phyloP scores from a whole-genome alignment of 2,888 invertebrate genomes.

The Marronus borbonicus region DNA sequence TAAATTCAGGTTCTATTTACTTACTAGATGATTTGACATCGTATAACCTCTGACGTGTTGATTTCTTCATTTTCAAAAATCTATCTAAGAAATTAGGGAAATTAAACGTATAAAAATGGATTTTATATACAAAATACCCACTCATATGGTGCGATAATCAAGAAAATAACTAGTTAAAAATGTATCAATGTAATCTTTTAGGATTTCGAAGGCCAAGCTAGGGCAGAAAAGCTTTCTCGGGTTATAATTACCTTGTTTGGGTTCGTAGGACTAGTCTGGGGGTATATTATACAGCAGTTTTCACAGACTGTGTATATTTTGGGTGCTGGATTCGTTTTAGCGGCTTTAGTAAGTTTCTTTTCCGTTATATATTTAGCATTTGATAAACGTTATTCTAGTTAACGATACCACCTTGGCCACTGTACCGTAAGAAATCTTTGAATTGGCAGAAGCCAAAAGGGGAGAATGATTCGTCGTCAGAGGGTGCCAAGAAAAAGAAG shows the following conservation, averaged over 20 bases:
- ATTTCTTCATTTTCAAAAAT: constrained; percentile 1
- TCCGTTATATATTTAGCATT: constrained; percentile 14
- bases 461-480: constrained; percentile 62
- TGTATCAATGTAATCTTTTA: constrained; percentile 62
- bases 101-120: constrained; percentile 50
- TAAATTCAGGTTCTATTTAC: too few species aligned
- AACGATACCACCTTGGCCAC: constrained; percentile 97
- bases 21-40: neutral
- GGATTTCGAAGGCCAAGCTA: constrained; percentile 94
- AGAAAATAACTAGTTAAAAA: neutral
- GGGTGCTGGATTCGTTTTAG: constrained; percentile 91
- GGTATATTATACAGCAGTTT: constrained; percentile 95
- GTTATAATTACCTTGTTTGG: constrained; percentile 93
- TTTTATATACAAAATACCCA: constrained; percentile 60
- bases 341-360: constrained; percentile 79
- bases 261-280: constrained; percentile 92
- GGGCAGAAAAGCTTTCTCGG: constrained; percentile 91
- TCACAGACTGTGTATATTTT: constrained; percentile 95
- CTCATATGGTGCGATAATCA: constrained; percentile 21
- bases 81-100: neutral
- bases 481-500: constrained; percentile 62
- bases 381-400: constrained; percentile 71
- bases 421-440: constrained; percentile 90
- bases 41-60: constrained; percentile 23
- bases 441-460: constrained; percentile 89